A percentile compares a stretch with the other conserved stretches of the same genome.
Conservation (phyloP, 2,113 vertebrate genomes). For the Sclerurus mexicanus region DNA sequence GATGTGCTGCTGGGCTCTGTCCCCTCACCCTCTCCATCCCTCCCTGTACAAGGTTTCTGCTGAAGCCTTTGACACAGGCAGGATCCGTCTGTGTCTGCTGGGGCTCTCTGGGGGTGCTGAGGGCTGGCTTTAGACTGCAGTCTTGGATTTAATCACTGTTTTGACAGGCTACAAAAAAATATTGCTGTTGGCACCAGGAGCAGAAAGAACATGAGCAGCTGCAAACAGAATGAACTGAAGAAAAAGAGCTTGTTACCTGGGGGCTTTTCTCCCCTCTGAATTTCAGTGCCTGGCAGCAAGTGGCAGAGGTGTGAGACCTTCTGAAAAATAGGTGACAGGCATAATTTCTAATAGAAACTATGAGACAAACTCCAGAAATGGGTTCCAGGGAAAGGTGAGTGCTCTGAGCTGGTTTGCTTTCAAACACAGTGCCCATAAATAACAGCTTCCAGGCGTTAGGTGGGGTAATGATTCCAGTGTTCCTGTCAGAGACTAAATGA, state of each 20-base stretch:
- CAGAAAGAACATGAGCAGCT: not conserved
- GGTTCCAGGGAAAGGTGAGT: not conserved
- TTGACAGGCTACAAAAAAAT: not conserved
- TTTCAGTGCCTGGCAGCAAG: not conserved
- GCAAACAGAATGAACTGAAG: not conserved
- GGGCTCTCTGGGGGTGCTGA: not conserved
- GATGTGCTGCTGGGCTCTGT: not conserved
- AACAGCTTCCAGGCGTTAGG: not conserved
- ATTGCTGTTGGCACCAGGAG: not conserved
- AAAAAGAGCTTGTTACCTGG: not conserved
- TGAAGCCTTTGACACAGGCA: not conserved
- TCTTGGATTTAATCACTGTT: not conserved
- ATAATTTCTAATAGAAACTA: not conserved
- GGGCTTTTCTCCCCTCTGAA: not conserved
- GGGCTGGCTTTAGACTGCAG: not conserved
- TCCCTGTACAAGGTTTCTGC: not conserved
- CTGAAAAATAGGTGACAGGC: not conserved
- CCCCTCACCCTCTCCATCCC: not conserved
- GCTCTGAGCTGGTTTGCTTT: not conserved
- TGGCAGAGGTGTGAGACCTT: not conserved
- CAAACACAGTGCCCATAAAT: not conserved
- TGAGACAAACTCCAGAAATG: not conserved
- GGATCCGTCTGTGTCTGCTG: not conserved
- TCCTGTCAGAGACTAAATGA: not conserved
- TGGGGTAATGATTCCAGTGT: not conserved